These are phyloP conservation scores for Xiphophorus birchmanni DNA, from an alignment of 2,797 vertebrate species.

Conservation along the genomic window DNA sequence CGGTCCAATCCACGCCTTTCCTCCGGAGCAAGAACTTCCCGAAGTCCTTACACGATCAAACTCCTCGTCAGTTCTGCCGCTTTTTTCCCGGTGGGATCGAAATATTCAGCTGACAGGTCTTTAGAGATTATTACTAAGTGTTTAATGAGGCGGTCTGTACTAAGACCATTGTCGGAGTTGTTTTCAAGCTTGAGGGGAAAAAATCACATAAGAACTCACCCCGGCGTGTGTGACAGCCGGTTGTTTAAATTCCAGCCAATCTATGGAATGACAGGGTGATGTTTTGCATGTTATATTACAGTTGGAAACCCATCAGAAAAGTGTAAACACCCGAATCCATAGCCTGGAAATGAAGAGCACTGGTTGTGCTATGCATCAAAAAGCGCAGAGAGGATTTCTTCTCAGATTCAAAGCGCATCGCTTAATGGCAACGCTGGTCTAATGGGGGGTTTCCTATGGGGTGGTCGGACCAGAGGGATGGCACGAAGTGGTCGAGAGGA, in stretches of 20 bases:
- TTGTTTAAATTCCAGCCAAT: slow-evolving; percentile 41
- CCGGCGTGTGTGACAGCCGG: slow-evolving; percentile 61
- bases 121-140: slow-evolving; percentile 52
- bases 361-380: slow-evolving; percentile 49
- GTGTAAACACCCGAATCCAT: slow-evolving; percentile 73
- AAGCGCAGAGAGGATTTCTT: slow-evolving; percentile 56
- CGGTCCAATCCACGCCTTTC: slow-evolving; percentile 47
- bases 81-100: slow-evolving; percentile 39
- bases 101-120: slow-evolving; percentile 52
- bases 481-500: slow-evolving; percentile 65
- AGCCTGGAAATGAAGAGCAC: slow-evolving; percentile 51
- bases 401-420: slow-evolving; percentile 75
- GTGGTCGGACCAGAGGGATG: slow-evolving; percentile 75
- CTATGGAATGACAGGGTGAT: slow-evolving; percentile 49
- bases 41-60: slow-evolving; percentile 54
- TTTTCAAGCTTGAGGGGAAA: slow-evolving; percentile 50
- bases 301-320: slow-evolving; percentile 71
- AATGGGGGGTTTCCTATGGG: slow-evolving; percentile 72
- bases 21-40: slow-evolving; percentile 75
- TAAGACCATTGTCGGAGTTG: slow-evolving; percentile 74
- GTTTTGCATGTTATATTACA: slow-evolving; percentile 49
- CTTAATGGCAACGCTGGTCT: slow-evolving; percentile 79
- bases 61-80: slow-evolving; percentile 46
- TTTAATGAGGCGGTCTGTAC: slow-evolving; percentile 69
- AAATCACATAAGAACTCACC: slow-evolving; percentile 41